A percentile compares a stretch with the other conserved stretches of the same genome.
Conservation (phyloP, 2,888 invertebrate species). For the Drosophila mulleri region DNA sequence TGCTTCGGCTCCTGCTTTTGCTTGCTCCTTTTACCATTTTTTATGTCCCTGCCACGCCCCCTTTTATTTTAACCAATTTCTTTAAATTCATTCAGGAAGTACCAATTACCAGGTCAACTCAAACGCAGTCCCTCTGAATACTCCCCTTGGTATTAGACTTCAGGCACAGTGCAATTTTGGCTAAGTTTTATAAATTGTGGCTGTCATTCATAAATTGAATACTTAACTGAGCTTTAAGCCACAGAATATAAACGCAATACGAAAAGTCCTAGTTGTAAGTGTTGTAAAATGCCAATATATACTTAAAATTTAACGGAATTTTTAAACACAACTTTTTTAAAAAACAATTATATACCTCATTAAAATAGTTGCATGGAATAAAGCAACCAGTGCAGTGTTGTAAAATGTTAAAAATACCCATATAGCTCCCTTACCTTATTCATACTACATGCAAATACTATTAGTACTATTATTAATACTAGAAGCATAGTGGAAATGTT, state of each 20-base stretch:
- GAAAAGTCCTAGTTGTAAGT: too few species aligned
- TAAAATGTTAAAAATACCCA: not conserved
- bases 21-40: not conserved
- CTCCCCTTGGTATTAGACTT: slow-evolving; percentile 1
- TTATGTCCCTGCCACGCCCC: slow-evolving; percentile 28
- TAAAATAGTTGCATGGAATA: too few species aligned
- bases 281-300: too few species aligned
- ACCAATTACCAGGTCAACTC: slow-evolving; percentile 65
- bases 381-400: not conserved
- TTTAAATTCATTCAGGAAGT: slow-evolving; percentile 65
- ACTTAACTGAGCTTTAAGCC: too few species aligned
- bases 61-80: slow-evolving; percentile 51
- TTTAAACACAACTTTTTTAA: too few species aligned
- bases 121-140: slow-evolving; percentile 39
- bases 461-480: not conserved
- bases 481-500: not conserved
- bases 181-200: slow-evolving; percentile 8
- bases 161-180: not conserved
- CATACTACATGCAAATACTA: not conserved
- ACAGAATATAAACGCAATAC: too few species aligned
- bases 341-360: too few species aligned
- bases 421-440: too few species aligned
- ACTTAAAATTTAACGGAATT: too few species aligned
- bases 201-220: too few species aligned
- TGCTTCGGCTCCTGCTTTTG: not conserved